These are phyloP conservation scores for Drosophila nigricruria DNA, from an alignment of 2,888 invertebrate genomes.

Conservation along the genomic window DNA sequence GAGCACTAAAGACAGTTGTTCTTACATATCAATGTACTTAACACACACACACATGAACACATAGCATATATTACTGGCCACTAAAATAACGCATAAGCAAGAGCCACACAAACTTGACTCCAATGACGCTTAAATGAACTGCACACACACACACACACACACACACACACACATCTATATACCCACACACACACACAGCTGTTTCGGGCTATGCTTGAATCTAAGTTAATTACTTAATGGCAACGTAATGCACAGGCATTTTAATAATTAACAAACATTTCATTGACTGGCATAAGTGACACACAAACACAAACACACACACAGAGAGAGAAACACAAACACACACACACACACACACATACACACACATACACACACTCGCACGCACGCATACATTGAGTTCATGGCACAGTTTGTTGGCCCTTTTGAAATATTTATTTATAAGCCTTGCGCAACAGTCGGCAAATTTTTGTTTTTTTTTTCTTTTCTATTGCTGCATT, in stretches of 20 bases:
- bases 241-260: slow-evolving; percentile 66
- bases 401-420: slow-evolving; percentile 50
- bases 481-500: slow-evolving; percentile 30
- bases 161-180: slow-evolving; percentile 8
- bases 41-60: not conserved
- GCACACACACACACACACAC: not conserved
- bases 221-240: slow-evolving; percentile 78
- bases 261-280: slow-evolving; percentile 75
- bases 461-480: slow-evolving; percentile 13
- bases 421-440: slow-evolving; percentile 64
- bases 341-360: slow-evolving; percentile 30
- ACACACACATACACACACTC: slow-evolving; percentile 11
- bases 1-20: not conserved
- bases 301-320: slow-evolving; percentile 20
- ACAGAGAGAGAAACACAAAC: not conserved
- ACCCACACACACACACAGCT: slow-evolving; percentile 7
- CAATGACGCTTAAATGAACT: not conserved
- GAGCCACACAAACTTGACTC: slow-evolving; percentile 17
- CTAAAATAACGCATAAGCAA: slow-evolving; percentile 50
- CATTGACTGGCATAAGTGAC: slow-evolving; percentile 67
- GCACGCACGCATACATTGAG: slow-evolving; percentile 38
- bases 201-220: slow-evolving; percentile 39
- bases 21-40: slow-evolving; percentile 11
- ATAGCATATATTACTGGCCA: not conserved
- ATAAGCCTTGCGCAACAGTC: slow-evolving; percentile 41